These are phyloP conservation scores for Aphaenogaster rudis DNA, from an alignment of 1,140 invertebrate species.

Conservation along the genomic window DNA sequence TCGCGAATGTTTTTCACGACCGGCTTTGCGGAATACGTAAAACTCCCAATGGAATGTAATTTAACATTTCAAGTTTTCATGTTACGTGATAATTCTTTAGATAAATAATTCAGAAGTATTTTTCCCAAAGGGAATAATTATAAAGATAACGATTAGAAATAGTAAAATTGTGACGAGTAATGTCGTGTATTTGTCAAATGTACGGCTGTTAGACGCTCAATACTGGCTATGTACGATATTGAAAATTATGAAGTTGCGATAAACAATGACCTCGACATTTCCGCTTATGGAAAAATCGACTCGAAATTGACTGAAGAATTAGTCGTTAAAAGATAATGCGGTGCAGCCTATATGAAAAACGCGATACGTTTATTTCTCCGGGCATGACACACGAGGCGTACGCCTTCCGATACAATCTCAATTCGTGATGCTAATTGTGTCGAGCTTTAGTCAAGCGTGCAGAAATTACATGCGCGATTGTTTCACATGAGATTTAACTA, in stretches of 20 bases:
- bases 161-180: not conserved
- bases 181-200: not conserved
- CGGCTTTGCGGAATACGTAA: not conserved
- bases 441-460: slow-evolving; percentile 10
- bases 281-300: not conserved
- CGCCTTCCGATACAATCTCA: slow-evolving; percentile 18
- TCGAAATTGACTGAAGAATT: not conserved
- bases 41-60: not conserved
- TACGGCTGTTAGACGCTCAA: not conserved
- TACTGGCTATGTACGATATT: not conserved
- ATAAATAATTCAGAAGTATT: slow-evolving; percentile 10
- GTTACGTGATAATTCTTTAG: not conserved
- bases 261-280: slow-evolving; percentile 3
- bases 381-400: not conserved
- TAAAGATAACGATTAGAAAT: not conserved
- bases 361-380: not conserved
- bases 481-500: not conserved
- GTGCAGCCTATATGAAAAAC: not conserved
- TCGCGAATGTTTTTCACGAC: not conserved
- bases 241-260: not conserved
- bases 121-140: not conserved
- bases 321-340: not conserved
- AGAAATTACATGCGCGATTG: slow-evolving; percentile 17
- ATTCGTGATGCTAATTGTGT: slow-evolving; percentile 33
- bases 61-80: not conserved